Base-by-base conservation (phyloP, 2,888 invertebrate genomes). In the Archips crataeganus region DNA sequence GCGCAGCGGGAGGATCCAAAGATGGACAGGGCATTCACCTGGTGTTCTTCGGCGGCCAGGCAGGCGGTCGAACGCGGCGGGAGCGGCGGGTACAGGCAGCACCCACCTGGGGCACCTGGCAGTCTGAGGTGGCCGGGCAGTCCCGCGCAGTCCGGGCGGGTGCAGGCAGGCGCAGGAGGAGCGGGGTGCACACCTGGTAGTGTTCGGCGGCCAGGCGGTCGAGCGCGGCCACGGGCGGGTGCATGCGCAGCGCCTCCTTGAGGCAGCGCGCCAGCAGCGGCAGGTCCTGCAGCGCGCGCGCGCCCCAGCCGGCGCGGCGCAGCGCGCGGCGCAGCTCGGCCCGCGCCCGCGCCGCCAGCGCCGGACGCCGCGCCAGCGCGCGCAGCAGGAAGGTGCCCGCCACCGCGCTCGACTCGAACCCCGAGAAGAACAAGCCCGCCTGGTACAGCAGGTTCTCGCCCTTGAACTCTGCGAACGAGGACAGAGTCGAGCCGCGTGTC, bases 371-470 rank as follows among this genome's bases (percentile, higher is more conserved):
- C n/a, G 49, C 49, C 49, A 49, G 49, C 49, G 11, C 49, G n/a
- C n/a, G 5, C 49, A 49, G 49, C 49, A n/a, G n/a, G n/a, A 49
- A 49, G 4, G 49, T 13, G 13, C n/a, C 49, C 6, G 49, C 49
- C n/a, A n/a, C n/a, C 4, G 49, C 49, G 51, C 82, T 81, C 8
- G 83, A 81, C 64, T 83, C 82, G 34, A 83, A 81, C 47, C 82
- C 83, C 59, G 82, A 79, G 65, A 83, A 81, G 66, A 83, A 82
- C 34, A 76, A 79, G 6, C 80, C 80, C 0, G 79, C 77, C 76
- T 81, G 83, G 61, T 63, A 80, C 59, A 81, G 73, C 6, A 83
- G 80, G 71, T 81, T 79, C 6, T 82, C 79, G 10, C 80, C 81
- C 62, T 79, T 78, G 15, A 82, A 79, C 72, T 76, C 82, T 82